A percentile compares a stretch with the other conserved stretches of the same genome.
These are phyloP conservation scores for Gnathonemus longibarbis DNA, from an alignment of 2,113 vertebrate genomes.

Conservation along the genomic window DNA sequence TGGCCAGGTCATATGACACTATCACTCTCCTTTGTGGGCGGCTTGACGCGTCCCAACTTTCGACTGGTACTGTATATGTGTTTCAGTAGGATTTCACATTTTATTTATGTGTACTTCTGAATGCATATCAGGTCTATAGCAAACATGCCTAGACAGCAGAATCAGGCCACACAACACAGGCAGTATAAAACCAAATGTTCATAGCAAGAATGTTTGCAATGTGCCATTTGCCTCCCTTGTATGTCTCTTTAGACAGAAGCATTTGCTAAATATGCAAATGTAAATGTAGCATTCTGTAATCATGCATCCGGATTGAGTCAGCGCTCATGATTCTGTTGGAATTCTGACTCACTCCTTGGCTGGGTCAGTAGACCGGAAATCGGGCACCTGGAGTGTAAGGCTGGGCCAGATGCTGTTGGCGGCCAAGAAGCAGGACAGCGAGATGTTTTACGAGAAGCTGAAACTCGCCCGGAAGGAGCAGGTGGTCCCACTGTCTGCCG, in stretches of 20 bases:
- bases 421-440: constrained; percentile 77
- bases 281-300: not conserved
- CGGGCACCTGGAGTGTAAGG: constrained; percentile 82
- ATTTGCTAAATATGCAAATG: not conserved
- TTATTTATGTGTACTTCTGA: not conserved
- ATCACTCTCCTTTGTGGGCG: not conserved
- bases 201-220: not conserved
- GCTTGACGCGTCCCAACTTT: not conserved
- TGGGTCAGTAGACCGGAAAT: constrained; percentile 68
- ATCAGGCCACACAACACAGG: not conserved
- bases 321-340: not conserved
- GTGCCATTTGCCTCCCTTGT: not conserved
- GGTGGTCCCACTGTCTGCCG: constrained; percentile 93
- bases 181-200: not conserved
- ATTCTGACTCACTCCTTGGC: not conserved
- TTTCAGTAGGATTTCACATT: not conserved
- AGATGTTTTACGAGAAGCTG: constrained; percentile 75
- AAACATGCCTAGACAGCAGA: not conserved
- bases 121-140: not conserved
- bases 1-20: not conserved
- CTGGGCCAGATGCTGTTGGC: constrained; percentile 83
- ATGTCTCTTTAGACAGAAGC: not conserved
- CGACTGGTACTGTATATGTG: not conserved
- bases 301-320: not conserved
- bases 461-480: constrained; percentile 87